phyloP scores from a whole-genome alignment of 2,113 vertebrate genomes.

The Procavia capensis region DNA sequence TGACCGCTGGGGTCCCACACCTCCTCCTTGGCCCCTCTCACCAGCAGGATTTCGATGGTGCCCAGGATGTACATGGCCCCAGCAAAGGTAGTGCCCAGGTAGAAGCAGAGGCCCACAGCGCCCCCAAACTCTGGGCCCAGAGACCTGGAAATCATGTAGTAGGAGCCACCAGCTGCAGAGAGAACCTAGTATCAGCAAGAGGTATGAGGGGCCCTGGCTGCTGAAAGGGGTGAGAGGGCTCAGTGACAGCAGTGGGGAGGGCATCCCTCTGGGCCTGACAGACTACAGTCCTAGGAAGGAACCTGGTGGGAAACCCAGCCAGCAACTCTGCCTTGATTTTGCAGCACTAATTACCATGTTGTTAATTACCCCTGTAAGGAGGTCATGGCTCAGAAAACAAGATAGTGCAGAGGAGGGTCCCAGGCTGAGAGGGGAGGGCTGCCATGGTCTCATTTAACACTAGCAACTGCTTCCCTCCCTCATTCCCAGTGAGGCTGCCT shows the following conservation, averaged over 20 bases:
- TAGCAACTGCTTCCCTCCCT: not conserved
- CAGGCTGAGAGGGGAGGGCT: not conserved
- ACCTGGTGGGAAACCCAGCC: not conserved
- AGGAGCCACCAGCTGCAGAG: slow-evolving; percentile 95
- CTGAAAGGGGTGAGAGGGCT: not conserved
- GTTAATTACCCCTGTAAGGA: slow-evolving; percentile 68
- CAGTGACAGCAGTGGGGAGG: not conserved
- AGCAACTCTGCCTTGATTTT: slow-evolving; percentile 1
- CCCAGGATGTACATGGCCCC: slow-evolving; percentile 99
- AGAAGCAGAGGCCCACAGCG: slow-evolving; percentile 99
- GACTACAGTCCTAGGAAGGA: not conserved
- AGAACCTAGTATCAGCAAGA: slow-evolving; percentile 70
- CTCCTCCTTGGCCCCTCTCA: slow-evolving; percentile 83
- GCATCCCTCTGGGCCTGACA: not conserved
- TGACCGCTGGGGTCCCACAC: slow-evolving; percentile 15
- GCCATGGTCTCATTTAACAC: not conserved
- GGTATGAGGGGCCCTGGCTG: not conserved
- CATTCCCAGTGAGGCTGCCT: not conserved
- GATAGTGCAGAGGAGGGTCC: slow-evolving; percentile 17
- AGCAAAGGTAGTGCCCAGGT: slow-evolving; percentile 98
- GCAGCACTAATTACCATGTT: slow-evolving; percentile 51
- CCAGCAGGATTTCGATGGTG: slow-evolving; percentile 98
- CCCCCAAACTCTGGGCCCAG: slow-evolving; percentile 98
- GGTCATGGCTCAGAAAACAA: slow-evolving; percentile 45
- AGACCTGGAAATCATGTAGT: slow-evolving; percentile 99